Conservation (phyloP, 2,888 invertebrate species). For the Onchidella celtica region DNA sequence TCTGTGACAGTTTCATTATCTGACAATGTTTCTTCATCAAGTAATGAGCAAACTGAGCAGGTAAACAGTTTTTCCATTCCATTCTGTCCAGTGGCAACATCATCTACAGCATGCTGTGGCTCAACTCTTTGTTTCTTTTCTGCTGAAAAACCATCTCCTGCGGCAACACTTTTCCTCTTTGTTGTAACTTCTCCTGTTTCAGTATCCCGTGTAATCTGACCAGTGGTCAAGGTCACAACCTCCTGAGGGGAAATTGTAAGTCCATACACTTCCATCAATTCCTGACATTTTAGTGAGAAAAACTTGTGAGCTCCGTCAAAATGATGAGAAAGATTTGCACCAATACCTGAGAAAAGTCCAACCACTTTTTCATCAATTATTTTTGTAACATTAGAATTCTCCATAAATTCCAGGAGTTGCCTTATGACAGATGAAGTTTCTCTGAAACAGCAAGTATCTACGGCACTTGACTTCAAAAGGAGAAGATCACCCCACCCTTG, state of each 20-base stretch:
- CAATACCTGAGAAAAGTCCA: neutral
- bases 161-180: too few relatives aligned
- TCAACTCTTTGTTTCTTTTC: neutral
- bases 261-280: slow-evolving; percentile 4
- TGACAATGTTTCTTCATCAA: neutral
- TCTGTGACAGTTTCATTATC: neutral
- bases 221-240: too few relatives aligned
- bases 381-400: neutral
- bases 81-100: too few relatives aligned
- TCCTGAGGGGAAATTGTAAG: too few relatives aligned
- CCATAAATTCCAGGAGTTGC: slow-evolving; percentile 12
- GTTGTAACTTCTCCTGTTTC: too few relatives aligned
- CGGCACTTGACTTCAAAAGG: slow-evolving; percentile 3
- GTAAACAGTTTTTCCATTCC: neutral
- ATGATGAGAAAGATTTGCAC: neutral
- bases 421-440: slow-evolving; percentile 5
- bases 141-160: too few relatives aligned
- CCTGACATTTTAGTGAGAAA: slow-evolving; percentile 3
- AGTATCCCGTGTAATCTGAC: too few relatives aligned
- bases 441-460: slow-evolving; percentile 31
- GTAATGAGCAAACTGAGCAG: neutral
- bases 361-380: neutral
- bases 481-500: slow-evolving; percentile 39
- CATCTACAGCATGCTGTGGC: too few relatives aligned
- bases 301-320: neutral